phyloP scores from a whole-genome alignment of 2,797 vertebrate species.

The Smutsia temminckii region DNA sequence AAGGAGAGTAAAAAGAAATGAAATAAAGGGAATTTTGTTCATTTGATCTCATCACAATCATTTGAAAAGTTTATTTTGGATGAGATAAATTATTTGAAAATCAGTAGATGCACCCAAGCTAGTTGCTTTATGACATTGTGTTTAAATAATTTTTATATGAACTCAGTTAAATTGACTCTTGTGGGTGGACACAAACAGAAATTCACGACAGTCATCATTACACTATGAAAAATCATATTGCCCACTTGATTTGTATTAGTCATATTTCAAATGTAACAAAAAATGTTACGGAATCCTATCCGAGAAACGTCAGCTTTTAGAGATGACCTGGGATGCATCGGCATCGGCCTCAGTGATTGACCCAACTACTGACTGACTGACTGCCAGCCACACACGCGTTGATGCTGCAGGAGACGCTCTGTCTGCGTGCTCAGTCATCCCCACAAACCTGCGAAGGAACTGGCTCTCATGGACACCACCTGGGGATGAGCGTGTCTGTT shows the following conservation, averaged over 20 bases:
- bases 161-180: background rate
- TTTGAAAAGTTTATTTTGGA: background rate
- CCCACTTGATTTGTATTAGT: background rate
- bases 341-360: background rate
- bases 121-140: background rate
- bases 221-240: background rate
- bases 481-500: background rate
- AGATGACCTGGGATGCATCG: background rate
- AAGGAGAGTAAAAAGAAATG: background rate
- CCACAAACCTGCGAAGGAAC: background rate
- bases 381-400: fast-evolving
- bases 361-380: background rate
- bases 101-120: background rate
- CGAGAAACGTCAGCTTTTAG: background rate
- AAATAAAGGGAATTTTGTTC: background rate
- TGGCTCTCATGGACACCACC: background rate
- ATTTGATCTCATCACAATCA: background rate
- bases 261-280: background rate
- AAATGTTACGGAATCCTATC: background rate
- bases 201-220: background rate
- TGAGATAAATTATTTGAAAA: background rate
- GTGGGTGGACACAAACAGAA: background rate
- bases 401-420: background rate
- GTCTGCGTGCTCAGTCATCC: background rate
- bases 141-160: slow-evolving; percentile 14